phyloP scores from a whole-genome alignment of 2,113 vertebrate genomes.

The Falco punctatus region DNA sequence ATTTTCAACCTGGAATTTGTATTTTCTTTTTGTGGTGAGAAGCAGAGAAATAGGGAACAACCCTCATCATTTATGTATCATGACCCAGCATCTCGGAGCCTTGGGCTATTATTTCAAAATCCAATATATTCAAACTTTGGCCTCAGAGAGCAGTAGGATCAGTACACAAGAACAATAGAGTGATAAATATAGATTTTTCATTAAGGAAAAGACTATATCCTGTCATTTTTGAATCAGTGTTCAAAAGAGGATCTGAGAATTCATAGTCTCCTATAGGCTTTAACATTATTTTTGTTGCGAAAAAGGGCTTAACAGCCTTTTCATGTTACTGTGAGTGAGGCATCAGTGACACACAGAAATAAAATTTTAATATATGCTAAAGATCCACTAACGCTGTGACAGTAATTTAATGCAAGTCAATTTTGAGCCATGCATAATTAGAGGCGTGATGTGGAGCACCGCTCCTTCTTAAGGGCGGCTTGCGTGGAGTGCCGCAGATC shows the following conservation, averaged over 20 bases:
- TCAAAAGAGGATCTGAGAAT: conserved; percentile 47
- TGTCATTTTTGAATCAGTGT: conserved; percentile 62
- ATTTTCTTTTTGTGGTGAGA: neutral
- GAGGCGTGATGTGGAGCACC: neutral
- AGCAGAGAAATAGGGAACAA: neutral
- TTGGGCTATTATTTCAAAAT: conserved; percentile 73
- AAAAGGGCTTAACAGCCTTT: neutral
- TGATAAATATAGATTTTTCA: conserved; percentile 73
- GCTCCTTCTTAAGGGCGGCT: neutral
- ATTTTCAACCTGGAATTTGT: conserved; percentile 16
- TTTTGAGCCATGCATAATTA: neutral
- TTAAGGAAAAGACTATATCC: conserved; percentile 66
- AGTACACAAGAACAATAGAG: conserved; percentile 60
- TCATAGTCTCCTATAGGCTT: conserved; percentile 19
- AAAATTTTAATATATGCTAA: conserved; percentile 29
- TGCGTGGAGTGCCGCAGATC: neutral
- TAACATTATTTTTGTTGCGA: neutral
- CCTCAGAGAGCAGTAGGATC: conserved; percentile 59
- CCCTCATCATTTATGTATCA: conserved; percentile 49
- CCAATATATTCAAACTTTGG: conserved; percentile 70
- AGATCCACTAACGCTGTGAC: neutral
- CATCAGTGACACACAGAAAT: neutral
- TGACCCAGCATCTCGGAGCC: conserved; percentile 37
- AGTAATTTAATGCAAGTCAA: neutral
- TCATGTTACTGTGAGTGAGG: neutral